Evolutionary conservation across 2,888 invertebrate species (phyloP), one percentile per base, ranked within the genome.

Genomic region (Drosophila suboccidentalis): DNA sequence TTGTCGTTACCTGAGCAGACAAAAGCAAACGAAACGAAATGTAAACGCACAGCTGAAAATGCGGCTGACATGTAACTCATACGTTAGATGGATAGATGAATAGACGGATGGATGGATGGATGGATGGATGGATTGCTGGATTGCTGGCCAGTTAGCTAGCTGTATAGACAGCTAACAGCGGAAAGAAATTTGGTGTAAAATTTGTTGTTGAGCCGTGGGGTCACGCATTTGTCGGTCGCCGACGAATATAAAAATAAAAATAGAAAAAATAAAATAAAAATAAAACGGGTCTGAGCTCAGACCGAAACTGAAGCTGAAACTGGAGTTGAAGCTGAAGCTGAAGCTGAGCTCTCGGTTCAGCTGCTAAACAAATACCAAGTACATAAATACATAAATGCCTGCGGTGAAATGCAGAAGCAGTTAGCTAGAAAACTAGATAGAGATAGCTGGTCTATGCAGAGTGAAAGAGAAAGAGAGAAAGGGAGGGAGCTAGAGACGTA

Each of bases 161-260:
- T 68, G 51, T 26, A 53, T 54, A 49, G 62, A 65, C 58, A 60
- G 62, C 44, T 57, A 46, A 81, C 71, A 69, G 84, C 69, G 72
- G 69, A 78, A 78, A 68, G 75, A 86, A 87, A 70, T 82, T 67
- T 75, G 77, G 82, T 82, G 78, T 82, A 72, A 71, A 82, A 85
- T 85, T 82, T 80, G 78, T 82, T 65, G 55, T 51, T 44, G 55
- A 51, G 64, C 65, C 65, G 64, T 43, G 70, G 84, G 83, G 87
- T 86, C 81, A 81, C 81, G 84, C 84, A 83, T 82, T 82, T 72
- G 53, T 68, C 44, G 67, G 61, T 67, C 47, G 22, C 46, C 26
- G 32, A 36, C 47, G 46, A 75, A 54, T 53, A 41, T 53, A 60
- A 41, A 41, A 34, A 68, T 39, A 26, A 47, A 39, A 50, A 41